These are phyloP conservation scores for Drosophila willistoni DNA, from an alignment of 1,140 invertebrate genomes.

Conservation along the genomic window DNA sequence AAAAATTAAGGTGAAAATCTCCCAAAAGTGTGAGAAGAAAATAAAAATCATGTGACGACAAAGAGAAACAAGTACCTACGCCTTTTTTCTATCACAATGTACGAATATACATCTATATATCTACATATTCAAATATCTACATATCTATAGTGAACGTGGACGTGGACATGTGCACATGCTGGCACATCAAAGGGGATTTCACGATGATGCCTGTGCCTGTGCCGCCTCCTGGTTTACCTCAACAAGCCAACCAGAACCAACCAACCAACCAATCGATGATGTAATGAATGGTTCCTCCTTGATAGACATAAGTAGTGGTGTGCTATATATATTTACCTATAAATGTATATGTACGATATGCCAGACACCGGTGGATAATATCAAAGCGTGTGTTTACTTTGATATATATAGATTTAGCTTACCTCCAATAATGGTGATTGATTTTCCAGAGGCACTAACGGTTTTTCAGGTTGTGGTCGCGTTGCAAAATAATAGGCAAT, in stretches of 20 bases:
- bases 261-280: conserved; percentile 52
- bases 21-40: conserved; percentile 33
- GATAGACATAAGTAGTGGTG: not conserved
- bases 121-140: no score
- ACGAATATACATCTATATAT: conserved; percentile 2
- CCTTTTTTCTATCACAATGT: conserved; percentile 1
- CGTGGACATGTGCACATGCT: conserved; percentile 65
- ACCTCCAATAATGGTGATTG: conserved; percentile 88
- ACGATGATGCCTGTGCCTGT: conserved; percentile 22
- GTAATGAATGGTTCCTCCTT: conserved; percentile 36
- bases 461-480: conserved; percentile 88
- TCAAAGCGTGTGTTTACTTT: not conserved
- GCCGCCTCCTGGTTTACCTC: conserved; percentile 53
- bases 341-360: not conserved
- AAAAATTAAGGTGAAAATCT: conserved; percentile 45
- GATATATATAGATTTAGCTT: conserved; percentile 72
- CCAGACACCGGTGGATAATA: not conserved
- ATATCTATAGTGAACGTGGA: conserved; percentile 31
- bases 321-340: not conserved
- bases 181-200: conserved; percentile 58
- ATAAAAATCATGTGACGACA: conserved; percentile 76
- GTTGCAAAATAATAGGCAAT: conserved; percentile 89
- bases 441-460: conserved; percentile 89
- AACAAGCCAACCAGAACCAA: conserved; percentile 23
- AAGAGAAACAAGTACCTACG: conserved; percentile 38